Evolutionary conservation across 2,888 invertebrate species (phyloP).

Genomic region (Yponomeuta sedellus): DNA sequence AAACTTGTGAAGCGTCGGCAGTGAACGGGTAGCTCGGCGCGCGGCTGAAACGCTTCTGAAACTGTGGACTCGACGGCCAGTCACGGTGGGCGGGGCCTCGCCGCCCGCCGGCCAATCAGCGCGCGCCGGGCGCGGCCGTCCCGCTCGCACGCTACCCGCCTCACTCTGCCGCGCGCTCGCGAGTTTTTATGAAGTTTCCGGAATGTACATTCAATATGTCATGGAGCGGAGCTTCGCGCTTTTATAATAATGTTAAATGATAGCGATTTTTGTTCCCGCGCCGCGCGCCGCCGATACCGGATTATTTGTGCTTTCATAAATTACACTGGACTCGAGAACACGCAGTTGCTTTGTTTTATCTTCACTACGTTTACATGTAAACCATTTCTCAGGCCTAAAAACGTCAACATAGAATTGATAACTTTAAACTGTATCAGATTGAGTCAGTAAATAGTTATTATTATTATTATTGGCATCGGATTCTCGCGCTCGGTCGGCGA

Average conservation of each 20-base stretch:
- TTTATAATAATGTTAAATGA: slow-evolving; percentile 4
- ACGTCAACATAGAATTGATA: not conserved
- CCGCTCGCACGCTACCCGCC: slow-evolving; percentile 25
- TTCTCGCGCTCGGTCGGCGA: not conserved
- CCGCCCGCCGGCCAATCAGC: slow-evolving; percentile 4
- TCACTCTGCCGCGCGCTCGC: slow-evolving; percentile 38
- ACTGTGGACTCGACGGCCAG: too few species aligned
- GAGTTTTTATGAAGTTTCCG: slow-evolving; percentile 39
- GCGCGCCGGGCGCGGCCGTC: slow-evolving; percentile 24
- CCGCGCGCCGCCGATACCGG: not conserved
- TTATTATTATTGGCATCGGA: not conserved
- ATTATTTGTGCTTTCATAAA: not conserved
- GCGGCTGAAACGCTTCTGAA: slow-evolving; percentile 45
- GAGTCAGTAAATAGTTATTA: not conserved
- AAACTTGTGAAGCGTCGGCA: slow-evolving; percentile 36
- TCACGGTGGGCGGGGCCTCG: slow-evolving; percentile 6
- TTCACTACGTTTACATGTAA: too few species aligned
- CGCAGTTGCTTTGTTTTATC: not conserved
- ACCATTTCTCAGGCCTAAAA: not conserved
- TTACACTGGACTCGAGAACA: not conserved
- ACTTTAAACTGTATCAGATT: not conserved
- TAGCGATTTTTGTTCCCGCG: not conserved
- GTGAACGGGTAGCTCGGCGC: slow-evolving; percentile 28
- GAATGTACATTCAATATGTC: slow-evolving; percentile 9
- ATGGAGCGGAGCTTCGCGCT: slow-evolving; percentile 4